Conservation (phyloP, 2,888 invertebrate species). For the Andrena hattorfiana region DNA sequence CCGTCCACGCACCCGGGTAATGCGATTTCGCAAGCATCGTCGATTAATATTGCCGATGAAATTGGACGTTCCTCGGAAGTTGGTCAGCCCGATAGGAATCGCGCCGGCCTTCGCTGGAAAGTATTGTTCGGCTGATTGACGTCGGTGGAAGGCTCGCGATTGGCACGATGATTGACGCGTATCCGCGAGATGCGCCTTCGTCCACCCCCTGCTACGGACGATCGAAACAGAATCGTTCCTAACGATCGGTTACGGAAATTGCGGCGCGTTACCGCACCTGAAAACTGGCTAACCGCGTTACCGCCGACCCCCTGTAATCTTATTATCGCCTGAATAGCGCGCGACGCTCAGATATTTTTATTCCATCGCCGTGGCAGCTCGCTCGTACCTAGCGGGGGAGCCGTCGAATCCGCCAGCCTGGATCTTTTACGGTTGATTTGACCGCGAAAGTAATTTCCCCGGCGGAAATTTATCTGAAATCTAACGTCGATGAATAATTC, state of each 20-base stretch:
- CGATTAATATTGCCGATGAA: conserved; percentile 9
- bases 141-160: conserved; percentile 45
- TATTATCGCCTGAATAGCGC: not conserved
- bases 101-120: conserved; percentile 14
- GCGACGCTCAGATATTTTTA: conserved; percentile 13
- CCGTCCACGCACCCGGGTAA: not conserved
- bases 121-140: conserved; percentile 46
- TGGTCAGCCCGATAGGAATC: not conserved
- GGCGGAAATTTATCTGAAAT: conserved; percentile 55
- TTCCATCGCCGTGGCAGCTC: not conserved
- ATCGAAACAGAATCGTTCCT: conserved; percentile 21
- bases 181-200: conserved; percentile 44
- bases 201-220: not conserved
- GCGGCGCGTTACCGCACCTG: conserved; percentile 5
- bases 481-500: conserved; percentile 56
- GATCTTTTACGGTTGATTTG: conserved; percentile 38
- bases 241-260: conserved; percentile 36
- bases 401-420: not conserved
- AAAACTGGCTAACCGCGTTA: conserved; percentile 18
- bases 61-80: conserved; percentile 2
- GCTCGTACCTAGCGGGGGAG: not conserved
- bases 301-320: not conserved
- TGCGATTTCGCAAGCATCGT: not conserved
- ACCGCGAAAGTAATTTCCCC: conserved; percentile 52
- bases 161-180: conserved; percentile 65